phyloP scores from a whole-genome alignment of 2,113 vertebrate species.

The Thymallus thymallus region DNA sequence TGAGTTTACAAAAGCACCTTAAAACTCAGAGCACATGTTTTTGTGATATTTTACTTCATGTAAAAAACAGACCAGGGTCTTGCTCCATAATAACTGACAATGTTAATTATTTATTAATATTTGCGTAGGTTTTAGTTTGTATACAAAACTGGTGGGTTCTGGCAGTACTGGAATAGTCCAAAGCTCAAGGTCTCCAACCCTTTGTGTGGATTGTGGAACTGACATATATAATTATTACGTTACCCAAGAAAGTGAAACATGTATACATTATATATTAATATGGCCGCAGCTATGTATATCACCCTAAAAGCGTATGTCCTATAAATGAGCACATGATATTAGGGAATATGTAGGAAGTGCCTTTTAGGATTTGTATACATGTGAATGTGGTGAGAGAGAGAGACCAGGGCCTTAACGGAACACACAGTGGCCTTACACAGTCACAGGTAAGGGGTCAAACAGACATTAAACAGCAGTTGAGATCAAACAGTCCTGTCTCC shows the following conservation, averaged over 20 bases:
- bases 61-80: slow-evolving; percentile 76
- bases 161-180: slow-evolving; percentile 72
- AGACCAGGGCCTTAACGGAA: slow-evolving; percentile 67
- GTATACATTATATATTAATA: slow-evolving; percentile 59
- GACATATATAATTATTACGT: slow-evolving; percentile 72
- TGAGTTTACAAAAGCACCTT: slow-evolving; percentile 79
- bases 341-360: slow-evolving; percentile 75
- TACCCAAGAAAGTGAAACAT: slow-evolving; percentile 53
- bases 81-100: slow-evolving; percentile 71
- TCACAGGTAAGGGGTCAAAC: background rate
- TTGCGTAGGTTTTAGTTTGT: slow-evolving; percentile 67
- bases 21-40: slow-evolving; percentile 73
- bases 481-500: slow-evolving; percentile 37
- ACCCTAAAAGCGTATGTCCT: slow-evolving; percentile 69
- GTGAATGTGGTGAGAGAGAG: slow-evolving; percentile 66
- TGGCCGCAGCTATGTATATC: slow-evolving; percentile 61
- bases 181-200: slow-evolving; percentile 63
- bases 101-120: slow-evolving; percentile 77
- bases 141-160: slow-evolving; percentile 71
- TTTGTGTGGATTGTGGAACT: slow-evolving; percentile 71
- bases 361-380: slow-evolving; percentile 65
- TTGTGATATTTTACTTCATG: slow-evolving; percentile 74
- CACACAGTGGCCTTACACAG: slow-evolving; percentile 40
- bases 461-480: slow-evolving; percentile 7
- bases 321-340: slow-evolving; percentile 66